Evolutionary conservation across 1,140 invertebrate species (phyloP).

Genomic region (Gonatopus flavifemur): DNA sequence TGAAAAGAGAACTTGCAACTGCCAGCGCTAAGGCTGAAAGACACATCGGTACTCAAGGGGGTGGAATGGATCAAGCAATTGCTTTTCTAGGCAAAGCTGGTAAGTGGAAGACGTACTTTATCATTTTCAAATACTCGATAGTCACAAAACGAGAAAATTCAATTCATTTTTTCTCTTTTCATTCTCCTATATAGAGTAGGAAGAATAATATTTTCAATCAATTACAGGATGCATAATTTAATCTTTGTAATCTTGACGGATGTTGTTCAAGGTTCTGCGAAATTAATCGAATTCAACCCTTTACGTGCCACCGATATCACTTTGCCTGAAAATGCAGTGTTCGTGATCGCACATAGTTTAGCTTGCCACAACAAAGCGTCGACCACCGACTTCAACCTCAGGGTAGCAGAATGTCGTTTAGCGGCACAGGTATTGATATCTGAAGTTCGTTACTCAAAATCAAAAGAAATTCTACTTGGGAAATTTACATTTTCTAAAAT

Average conservation of each 20-base stretch:
- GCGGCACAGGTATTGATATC: constrained; percentile 75
- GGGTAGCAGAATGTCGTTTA: constrained; percentile 92
- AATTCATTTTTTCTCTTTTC: neutral
- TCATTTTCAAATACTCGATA: too few relatives aligned
- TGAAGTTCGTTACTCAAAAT: too few relatives aligned
- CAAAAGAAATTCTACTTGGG: too few relatives aligned
- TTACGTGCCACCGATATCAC: constrained; percentile 75
- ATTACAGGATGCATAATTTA: too few relatives aligned
- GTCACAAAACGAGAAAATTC: neutral
- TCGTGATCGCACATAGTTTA: constrained; percentile 93
- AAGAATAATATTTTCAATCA: constrained; percentile 1
- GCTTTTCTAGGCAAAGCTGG: constrained; percentile 88
- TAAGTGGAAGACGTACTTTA: constrained; percentile 39
- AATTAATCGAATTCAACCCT: constrained; percentile 94
- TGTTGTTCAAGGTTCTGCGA: constrained; percentile 68
- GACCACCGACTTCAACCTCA: constrained; percentile 84
- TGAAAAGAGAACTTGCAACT: constrained; percentile 78
- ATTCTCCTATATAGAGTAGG: neutral
- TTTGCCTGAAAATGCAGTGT: constrained; percentile 79
- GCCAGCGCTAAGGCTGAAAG: constrained; percentile 87
- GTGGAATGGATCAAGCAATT: constrained; percentile 99
- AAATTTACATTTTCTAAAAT: too few relatives aligned
- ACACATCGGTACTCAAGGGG: constrained; percentile 93
- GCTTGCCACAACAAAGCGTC: constrained; percentile 93
- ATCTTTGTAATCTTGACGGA: neutral